phyloP scores from a whole-genome alignment of 2,888 invertebrate species.

The Anticlea derivata region DNA sequence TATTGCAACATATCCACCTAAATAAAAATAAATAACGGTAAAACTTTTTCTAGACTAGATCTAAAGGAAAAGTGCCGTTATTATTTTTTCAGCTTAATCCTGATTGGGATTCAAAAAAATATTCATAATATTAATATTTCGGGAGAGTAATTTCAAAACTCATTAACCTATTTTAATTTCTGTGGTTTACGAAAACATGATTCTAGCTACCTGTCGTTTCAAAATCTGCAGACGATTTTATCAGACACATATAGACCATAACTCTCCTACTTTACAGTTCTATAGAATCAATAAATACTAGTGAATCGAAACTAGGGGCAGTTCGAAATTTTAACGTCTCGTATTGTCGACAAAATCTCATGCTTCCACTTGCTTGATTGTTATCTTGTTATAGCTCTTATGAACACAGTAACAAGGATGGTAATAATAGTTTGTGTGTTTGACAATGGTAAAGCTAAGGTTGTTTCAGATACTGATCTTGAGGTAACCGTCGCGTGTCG shows the following conservation, averaged over 20 bases:
- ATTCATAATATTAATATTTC: no score
- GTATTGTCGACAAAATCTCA: slow-evolving; percentile 35
- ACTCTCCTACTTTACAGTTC: slow-evolving; percentile 22
- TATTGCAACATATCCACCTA: no score
- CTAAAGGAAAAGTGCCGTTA: no score
- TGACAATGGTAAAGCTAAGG: slow-evolving; percentile 53
- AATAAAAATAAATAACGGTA: no score
- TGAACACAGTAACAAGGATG: slow-evolving; percentile 42
- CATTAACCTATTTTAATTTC: no score
- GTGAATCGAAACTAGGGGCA: slow-evolving; percentile 38
- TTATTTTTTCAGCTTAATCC: no score
- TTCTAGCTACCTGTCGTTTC: slow-evolving; percentile 13
- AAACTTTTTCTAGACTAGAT: no score
- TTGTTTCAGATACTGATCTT: slow-evolving; percentile 68
- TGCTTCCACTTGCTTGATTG: slow-evolving; percentile 28
- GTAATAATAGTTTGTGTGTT: slow-evolving; percentile 41
- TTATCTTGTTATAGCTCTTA: slow-evolving; percentile 28
- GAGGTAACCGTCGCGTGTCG: slow-evolving; percentile 63
- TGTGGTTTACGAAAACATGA: neutral
- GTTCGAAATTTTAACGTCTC: slow-evolving; percentile 61
- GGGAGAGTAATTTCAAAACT: no score
- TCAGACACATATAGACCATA: slow-evolving; percentile 14
- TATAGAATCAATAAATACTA: slow-evolving; percentile 29
- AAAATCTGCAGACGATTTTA: slow-evolving; percentile 16
- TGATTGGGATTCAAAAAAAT: no score